Evolutionary conservation across 2,888 invertebrate genomes (phyloP).

Genomic region (Eupithecia vulgata): DNA sequence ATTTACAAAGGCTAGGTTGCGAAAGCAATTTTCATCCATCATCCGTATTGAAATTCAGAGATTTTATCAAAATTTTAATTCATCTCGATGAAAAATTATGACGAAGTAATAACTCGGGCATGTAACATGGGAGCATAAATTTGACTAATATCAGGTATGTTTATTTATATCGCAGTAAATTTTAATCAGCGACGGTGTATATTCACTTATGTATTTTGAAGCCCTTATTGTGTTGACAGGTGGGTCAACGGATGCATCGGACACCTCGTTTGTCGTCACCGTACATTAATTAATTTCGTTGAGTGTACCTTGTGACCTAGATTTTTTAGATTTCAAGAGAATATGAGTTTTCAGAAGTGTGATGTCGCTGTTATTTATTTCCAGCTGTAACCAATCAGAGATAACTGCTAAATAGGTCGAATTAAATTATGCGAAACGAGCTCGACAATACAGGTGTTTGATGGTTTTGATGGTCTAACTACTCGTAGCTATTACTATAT

Average conservation of each 20-base stretch:
- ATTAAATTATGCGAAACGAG: slow-evolving; percentile 17
- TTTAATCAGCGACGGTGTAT: slow-evolving; percentile 31
- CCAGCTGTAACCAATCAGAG: slow-evolving; percentile 38
- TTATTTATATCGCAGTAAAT: slow-evolving; percentile 39
- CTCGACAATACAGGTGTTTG: background rate
- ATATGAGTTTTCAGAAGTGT: slow-evolving; percentile 49
- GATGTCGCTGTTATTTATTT: slow-evolving; percentile 49
- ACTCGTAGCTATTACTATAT: background rate
- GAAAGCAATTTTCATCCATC: slow-evolving; percentile 39
- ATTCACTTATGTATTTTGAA: slow-evolving; percentile 27
- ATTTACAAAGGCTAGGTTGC: slow-evolving; percentile 37
- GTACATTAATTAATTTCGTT: slow-evolving; percentile 45
- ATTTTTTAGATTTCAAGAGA: slow-evolving; percentile 49
- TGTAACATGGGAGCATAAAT: slow-evolving; percentile 29
- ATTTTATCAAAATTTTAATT: slow-evolving; percentile 42
- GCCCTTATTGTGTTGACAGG: slow-evolving; percentile 45
- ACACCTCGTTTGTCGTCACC: slow-evolving; percentile 44
- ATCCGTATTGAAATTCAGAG: slow-evolving; percentile 37
- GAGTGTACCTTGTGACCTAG: slow-evolving; percentile 50
- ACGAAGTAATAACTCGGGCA: slow-evolving; percentile 30
- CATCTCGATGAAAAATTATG: slow-evolving; percentile 38
- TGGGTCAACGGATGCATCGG: slow-evolving; percentile 43
- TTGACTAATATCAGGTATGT: slow-evolving; percentile 37
- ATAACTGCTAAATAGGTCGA: slow-evolving; percentile 26
- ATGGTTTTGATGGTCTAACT: background rate